phyloP scores from a whole-genome alignment of 1,140 invertebrate genomes.

The Steinernema khuongi region DNA sequence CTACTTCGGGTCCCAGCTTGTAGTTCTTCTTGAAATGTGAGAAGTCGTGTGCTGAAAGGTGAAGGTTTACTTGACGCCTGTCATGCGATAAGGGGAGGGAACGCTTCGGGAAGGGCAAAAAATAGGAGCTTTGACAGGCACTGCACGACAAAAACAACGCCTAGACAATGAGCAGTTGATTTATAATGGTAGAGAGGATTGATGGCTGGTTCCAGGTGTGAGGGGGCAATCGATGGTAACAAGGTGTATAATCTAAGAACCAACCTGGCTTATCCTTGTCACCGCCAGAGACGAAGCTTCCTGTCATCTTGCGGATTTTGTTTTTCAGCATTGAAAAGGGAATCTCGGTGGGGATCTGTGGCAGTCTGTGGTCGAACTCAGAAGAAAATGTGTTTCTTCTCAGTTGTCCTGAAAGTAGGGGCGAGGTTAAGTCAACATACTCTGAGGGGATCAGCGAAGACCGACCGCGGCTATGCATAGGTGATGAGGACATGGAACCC shows the following conservation, averaged over 20 bases:
- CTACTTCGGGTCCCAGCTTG: constrained; percentile 63
- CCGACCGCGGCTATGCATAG: background rate
- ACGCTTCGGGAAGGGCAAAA: background rate
- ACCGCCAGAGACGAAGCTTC: background rate
- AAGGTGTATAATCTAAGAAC: background rate
- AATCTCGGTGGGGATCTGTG: background rate
- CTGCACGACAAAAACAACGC: background rate
- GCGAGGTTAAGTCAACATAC: background rate
- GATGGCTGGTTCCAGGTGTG: background rate
- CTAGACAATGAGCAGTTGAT: background rate
- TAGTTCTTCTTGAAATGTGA: constrained; percentile 60
- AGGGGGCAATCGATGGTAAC: background rate
- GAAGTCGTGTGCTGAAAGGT: constrained; percentile 44
- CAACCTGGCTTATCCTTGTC: constrained; percentile 14
- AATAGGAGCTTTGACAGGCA: background rate
- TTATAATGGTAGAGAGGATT: background rate
- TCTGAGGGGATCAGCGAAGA: background rate
- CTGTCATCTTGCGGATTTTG: constrained; percentile 1
- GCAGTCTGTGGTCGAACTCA: background rate
- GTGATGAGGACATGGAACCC: background rate
- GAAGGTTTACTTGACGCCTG: background rate
- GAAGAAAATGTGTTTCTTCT: background rate
- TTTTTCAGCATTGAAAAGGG: background rate
- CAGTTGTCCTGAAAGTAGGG: constrained; percentile 2
- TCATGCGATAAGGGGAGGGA: background rate